Evolutionary conservation across 2,888 invertebrate species (phyloP), one percentile per base, ranked within the genome.

Genomic region (Ethmia dodecea): DNA sequence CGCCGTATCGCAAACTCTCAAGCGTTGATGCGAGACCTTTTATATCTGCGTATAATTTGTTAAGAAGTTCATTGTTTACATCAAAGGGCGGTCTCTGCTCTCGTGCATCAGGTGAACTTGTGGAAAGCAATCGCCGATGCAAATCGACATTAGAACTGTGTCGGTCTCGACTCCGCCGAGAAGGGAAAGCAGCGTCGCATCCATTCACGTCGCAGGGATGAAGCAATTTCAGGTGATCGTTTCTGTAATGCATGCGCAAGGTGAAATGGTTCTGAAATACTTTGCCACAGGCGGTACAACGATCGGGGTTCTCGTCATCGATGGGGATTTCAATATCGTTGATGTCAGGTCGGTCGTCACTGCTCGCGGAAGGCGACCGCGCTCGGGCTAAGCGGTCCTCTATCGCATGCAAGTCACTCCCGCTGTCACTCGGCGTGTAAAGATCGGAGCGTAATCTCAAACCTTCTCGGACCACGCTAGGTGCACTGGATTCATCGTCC

Each of bases 201-300:
- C 96, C 96, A 59, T 92, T 95, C 20, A 96, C 94, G 52, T 93
- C 94, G 78, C 96, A 96, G 33, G 93, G 93, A 67, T 96, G 96
- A 90, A 94, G 93, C 60, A 96, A 79, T 71, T 95, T 96, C 49
- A 96, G 89, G 74, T 96, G 96, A 33, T 95, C 95, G 75, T 93
- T 96, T 79, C 95, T 94, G 77, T 94, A 96, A 75, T 96, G 96
- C 49, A 94, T 94, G 62, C 95, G 95, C 53, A 96, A 90, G 27
- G 93, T 94, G 70, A 96, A 95, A 72, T 95, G 94, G 76, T 95
- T 96, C 70, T 94, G 94, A 88, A 96, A 96, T 67, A 93, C 89
- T 80, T 95, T 95, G 11, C 94, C 93, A 68, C 96, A 96, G 15
- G 93, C 93, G 1, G 94, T 92, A 75, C 96, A 96, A 42, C 92